A percentile compares a stretch with the other conserved stretches of the same genome.
Conservation (phyloP, 2,888 invertebrate species). For the Chironomus tentans region DNA sequence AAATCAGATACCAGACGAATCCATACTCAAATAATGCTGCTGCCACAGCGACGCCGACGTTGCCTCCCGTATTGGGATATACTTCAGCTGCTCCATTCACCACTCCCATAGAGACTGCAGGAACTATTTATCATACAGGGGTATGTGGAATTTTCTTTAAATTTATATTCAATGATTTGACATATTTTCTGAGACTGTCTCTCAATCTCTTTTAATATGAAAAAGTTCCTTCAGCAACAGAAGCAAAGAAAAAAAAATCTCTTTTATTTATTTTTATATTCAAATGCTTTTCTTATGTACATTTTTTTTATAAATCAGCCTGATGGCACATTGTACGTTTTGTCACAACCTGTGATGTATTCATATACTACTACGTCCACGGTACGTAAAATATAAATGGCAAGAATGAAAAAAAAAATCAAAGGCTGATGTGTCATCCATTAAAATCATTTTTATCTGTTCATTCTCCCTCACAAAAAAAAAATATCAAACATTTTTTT, state of each 20-base stretch:
- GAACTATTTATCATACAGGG: slow-evolving; percentile 41
- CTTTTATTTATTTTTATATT: slow-evolving; percentile 15
- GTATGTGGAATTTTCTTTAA: slow-evolving; percentile 31
- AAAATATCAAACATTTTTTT: too few relatives aligned
- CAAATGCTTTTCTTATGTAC: background rate
- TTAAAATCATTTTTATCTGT: background rate
- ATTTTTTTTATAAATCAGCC: slow-evolving; percentile 32
- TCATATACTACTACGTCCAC: slow-evolving; percentile 34
- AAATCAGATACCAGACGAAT: slow-evolving; percentile 33
- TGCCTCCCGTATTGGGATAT: slow-evolving; percentile 33
- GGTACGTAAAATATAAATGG: slow-evolving; percentile 14
- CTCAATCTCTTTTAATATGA: background rate
- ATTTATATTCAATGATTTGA: background rate
- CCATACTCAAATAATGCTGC: background rate
- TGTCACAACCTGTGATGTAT: slow-evolving; percentile 42
- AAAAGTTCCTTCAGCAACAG: background rate
- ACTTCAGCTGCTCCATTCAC: slow-evolving; percentile 38
- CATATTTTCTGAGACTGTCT: too few relatives aligned
- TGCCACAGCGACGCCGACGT: slow-evolving; percentile 30
- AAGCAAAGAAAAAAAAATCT: slow-evolving; percentile 3
- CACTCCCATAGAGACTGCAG: slow-evolving; percentile 37
- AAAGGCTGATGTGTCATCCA: background rate
- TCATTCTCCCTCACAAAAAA: background rate
- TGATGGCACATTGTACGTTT: slow-evolving; percentile 42
- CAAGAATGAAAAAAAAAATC: background rate